phyloP scores from a whole-genome alignment of 2,888 invertebrate species.

The Cosmia pyralina region DNA sequence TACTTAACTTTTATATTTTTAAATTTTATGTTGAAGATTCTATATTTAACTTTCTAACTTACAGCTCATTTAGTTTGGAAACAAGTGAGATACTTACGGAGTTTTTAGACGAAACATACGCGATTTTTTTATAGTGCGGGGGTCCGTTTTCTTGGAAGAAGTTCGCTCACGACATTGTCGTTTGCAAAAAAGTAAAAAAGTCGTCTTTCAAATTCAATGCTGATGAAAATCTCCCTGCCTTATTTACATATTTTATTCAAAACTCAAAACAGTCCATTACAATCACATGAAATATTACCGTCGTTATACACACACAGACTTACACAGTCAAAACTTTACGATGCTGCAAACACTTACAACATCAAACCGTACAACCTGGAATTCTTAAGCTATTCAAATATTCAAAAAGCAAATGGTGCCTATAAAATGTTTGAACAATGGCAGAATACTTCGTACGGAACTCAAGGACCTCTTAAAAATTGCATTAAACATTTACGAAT shows the following conservation, averaged over 20 bases:
- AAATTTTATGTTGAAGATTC: too few relatives aligned
- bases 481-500: slow-evolving; percentile 65
- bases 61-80: too few relatives aligned
- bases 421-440: slow-evolving; percentile 65
- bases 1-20: too few relatives aligned
- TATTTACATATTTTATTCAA: slow-evolving; percentile 27
- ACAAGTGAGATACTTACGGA: too few relatives aligned
- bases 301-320: slow-evolving; percentile 34
- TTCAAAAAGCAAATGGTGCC: slow-evolving; percentile 62
- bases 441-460: slow-evolving; percentile 46
- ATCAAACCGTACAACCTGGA: slow-evolving; percentile 53
- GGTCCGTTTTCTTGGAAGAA: background rate
- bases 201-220: background rate
- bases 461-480: slow-evolving; percentile 62
- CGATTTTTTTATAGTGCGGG: too few relatives aligned
- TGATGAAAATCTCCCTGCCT: background rate
- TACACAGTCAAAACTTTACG: slow-evolving; percentile 49
- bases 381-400: slow-evolving; percentile 62
- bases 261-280: slow-evolving; percentile 28
- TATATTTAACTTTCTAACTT: too few relatives aligned
- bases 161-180: too few relatives aligned
- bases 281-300: slow-evolving; percentile 48
- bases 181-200: background rate
- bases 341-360: slow-evolving; percentile 48
- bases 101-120: too few relatives aligned